Evolutionary conservation across 2,113 vertebrate species (phyloP).

Genomic region (Sitta europaea): DNA sequence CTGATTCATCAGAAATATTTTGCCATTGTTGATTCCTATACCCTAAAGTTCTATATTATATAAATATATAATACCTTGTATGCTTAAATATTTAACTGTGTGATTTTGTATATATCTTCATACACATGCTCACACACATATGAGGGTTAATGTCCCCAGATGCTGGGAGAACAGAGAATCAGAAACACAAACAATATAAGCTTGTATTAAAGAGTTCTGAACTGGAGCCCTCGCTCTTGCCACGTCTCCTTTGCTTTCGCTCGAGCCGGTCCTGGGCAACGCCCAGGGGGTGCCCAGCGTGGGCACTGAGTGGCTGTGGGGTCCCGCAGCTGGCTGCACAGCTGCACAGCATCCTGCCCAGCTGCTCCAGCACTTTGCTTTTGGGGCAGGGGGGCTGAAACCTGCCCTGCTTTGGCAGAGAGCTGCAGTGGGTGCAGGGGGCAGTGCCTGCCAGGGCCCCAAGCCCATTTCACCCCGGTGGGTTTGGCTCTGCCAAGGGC

Average conservation of each 20-base stretch:
- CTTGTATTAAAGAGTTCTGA: slow-evolving; percentile 73
- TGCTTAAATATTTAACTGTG: slow-evolving; percentile 74
- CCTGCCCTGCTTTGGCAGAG: rapidly evolving
- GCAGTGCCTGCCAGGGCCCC: rapidly evolving
- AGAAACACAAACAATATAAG: slow-evolving; percentile 66
- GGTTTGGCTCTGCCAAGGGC: not conserved
- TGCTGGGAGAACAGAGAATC: slow-evolving; percentile 55
- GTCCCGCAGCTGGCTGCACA: not conserved
- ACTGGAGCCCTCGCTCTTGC: slow-evolving; percentile 37
- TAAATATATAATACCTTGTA: slow-evolving; percentile 84
- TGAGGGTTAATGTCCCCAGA: slow-evolving; percentile 61
- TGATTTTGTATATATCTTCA: slow-evolving; percentile 72
- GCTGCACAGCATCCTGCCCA: not conserved
- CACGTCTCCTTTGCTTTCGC: slow-evolving; percentile 48
- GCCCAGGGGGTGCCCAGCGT: rapidly evolving
- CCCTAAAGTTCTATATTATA: slow-evolving; percentile 84
- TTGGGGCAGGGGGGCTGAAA: not conserved
- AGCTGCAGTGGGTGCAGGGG: not conserved
- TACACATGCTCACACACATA: slow-evolving; percentile 39
- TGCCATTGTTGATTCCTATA: slow-evolving; percentile 83
- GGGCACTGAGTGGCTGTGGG: not conserved
- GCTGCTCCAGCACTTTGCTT: rapidly evolving
- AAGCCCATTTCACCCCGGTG: not conserved
- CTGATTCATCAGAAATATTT: slow-evolving; percentile 79
- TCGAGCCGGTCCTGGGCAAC: not conserved